Evolutionary conservation across 2,113 vertebrate genomes (phyloP), one percentile per base, ranked within the genome.

Genomic region (Sprattus sprattus): DNA sequence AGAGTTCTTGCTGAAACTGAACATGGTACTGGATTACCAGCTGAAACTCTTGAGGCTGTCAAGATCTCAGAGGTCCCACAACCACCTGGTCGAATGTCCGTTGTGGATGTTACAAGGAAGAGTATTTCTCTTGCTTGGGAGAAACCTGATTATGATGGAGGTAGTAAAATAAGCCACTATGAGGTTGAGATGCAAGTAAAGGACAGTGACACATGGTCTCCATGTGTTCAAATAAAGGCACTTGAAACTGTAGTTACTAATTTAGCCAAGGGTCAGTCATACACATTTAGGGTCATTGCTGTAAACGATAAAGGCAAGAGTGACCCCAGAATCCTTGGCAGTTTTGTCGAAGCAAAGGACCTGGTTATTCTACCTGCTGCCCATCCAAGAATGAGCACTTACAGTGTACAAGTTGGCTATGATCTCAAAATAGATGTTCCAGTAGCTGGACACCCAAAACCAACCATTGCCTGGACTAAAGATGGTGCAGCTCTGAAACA

Each of bases 291-390:
- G 94, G 97, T 99, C 67, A 91, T 97, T 90, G 98, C 98, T 90
- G 96, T 98, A 84, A 99, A 99, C 94, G 97, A 97, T 90, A 99
- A 99, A 90, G 98, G 98, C 16, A 98, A 95, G 92, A 99, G 98
- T 93, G 98, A 99, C 88, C 96, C 97, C 67, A 96, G 97, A 91
- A 95, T 96, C 80, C 94, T 99, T 89, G 97, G 91, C 57, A 96
- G 97, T 75, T 94, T 97, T 90, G 93, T 99, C 89, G 88, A 96
- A 86, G 97, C 97, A 87, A 98, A 98, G 93, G 98, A 99, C 88
- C 93, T 99, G 60, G 96, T 97, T 83, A 97, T 99, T 89, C 96
- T 97, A 81, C 98, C 98, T 91, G 93, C 97, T 90, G 95, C 99
- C 81, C 95, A 94, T 92, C 97, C 97, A 87, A 93, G 95, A 91